Base-by-base conservation (phyloP, 2,888 invertebrate genomes). In the Ditula angustiorana region DNA sequence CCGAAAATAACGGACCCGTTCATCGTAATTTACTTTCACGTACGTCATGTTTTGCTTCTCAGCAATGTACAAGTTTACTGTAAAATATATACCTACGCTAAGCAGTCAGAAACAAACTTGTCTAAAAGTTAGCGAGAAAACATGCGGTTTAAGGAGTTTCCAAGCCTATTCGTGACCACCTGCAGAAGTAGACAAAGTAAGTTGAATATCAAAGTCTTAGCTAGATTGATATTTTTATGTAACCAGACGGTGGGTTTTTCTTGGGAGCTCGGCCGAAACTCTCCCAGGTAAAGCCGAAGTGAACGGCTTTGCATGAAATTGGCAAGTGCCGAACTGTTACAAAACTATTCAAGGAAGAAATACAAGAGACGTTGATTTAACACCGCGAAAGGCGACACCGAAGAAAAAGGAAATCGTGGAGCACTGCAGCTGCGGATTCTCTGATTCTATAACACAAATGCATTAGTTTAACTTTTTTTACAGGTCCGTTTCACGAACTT, bases 321-420 rank as follows among this genome's bases (percentile, higher is more conserved):
- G 49, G 35, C 28, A 41, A 41, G 10, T 41, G 41, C 26, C 23
- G 55, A 28, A 56, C 55, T 37, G 61, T 21, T 41, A 4, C 26
- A 55, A 55, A 52, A 37, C 47, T 55, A 28, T 61, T 52, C 41
- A 53, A 24, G 44, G 44, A 44, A 61, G 44, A 53, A 53, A 61
- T 46, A 52, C 44, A 52, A 53, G 50, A 61, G 60, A 53, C 30
- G 44, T 61, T 53, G 60, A 61, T 61, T 53, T 61, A 52, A 61
- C 44, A 53, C 33, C 24, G 24, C 44, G 7, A 53, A 41, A 53
- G 52, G 44, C 11, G 41, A 60, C 44, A 33, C 11, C 3, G 13
- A 24, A 41, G 10, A 52, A 37, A 35, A 41, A 13, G 30, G 5
- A 46, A n/a, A 11, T 1, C n/a, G 3, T 8, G 10, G 10, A 41